A percentile compares a stretch with the other conserved stretches of the same genome.
These are phyloP conservation scores for Rhinophrynus dorsalis DNA, from an alignment of 2,797 vertebrate genomes.

Conservation along the genomic window DNA sequence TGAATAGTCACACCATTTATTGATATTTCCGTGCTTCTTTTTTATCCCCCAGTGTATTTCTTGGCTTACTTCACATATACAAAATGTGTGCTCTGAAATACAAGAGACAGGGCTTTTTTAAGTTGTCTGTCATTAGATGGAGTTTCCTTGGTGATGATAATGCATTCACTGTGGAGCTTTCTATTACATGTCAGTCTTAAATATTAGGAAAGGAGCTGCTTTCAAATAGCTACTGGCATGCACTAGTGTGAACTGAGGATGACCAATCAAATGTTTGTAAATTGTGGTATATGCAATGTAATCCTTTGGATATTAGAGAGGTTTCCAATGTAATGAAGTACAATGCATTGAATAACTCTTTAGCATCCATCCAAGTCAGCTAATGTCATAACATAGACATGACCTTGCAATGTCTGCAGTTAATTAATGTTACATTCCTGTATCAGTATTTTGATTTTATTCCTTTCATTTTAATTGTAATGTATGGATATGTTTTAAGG, in stretches of 20 bases:
- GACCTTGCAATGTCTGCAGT: too few species aligned
- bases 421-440: too few species aligned
- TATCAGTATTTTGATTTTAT: too few species aligned
- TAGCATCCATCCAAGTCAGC: too few species aligned
- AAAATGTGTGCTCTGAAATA: not conserved
- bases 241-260: not conserved
- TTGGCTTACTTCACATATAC: slow-evolving; percentile 1
- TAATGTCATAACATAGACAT: too few species aligned
- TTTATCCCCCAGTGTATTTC: slow-evolving; percentile 1
- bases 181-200: not conserved
- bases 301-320: too few species aligned
- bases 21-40: not conserved
- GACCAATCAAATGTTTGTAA: not conserved
- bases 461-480: too few species aligned
- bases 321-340: too few species aligned
- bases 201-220: not conserved
- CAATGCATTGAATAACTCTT: too few species aligned
- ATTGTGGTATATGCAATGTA: too few species aligned
- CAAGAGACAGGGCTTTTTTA: not conserved
- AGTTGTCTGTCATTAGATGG: slow-evolving; percentile 1
- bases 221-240: not conserved
- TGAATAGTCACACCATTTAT: not conserved
- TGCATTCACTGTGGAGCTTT: not conserved
- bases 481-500: too few species aligned
- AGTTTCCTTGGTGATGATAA: not conserved